These are phyloP conservation scores for Ornithoptera priamus DNA, from an alignment of 2,888 invertebrate species.

Conservation along the genomic window DNA sequence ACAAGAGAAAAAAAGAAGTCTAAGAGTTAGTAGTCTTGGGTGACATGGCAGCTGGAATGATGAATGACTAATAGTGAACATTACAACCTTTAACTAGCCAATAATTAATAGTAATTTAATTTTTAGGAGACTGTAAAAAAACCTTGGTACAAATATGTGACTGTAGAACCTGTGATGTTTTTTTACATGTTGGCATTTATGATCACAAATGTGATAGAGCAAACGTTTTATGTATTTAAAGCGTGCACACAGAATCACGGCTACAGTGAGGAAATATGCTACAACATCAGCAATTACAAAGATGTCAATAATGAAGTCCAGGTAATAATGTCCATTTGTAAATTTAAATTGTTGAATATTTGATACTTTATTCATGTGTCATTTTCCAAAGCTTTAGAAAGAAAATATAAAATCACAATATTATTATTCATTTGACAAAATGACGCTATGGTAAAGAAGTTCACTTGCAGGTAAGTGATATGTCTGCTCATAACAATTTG, in stretches of 20 bases:
- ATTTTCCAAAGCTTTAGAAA: neutral
- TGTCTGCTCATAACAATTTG: too few relatives aligned
- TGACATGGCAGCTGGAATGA: neutral
- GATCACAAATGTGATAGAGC: slow-evolving; percentile 89
- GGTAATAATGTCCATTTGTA: slow-evolving; percentile 62
- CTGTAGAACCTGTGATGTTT: slow-evolving; percentile 93
- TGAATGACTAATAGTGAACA: neutral
- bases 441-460: too few relatives aligned
- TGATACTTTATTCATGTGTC: neutral
- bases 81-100: neutral
- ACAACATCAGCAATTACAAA: slow-evolving; percentile 75
- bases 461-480: too few relatives aligned
- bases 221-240: slow-evolving; percentile 88
- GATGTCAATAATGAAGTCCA: slow-evolving; percentile 82
- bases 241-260: slow-evolving; percentile 88
- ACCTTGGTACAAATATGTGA: slow-evolving; percentile 77
- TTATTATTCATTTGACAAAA: too few relatives aligned
- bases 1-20: too few relatives aligned
- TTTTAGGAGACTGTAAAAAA: slow-evolving; percentile 28
- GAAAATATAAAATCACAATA: too few relatives aligned
- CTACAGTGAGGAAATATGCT: slow-evolving; percentile 84
- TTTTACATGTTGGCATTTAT: slow-evolving; percentile 93
- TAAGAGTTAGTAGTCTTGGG: too few relatives aligned
- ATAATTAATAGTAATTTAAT: neutral
- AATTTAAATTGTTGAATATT: neutral